A percentile compares a stretch with the other conserved stretches of the same genome.
Conservation (phyloP, 2,797 vertebrate genomes). For the Manis javanica region DNA sequence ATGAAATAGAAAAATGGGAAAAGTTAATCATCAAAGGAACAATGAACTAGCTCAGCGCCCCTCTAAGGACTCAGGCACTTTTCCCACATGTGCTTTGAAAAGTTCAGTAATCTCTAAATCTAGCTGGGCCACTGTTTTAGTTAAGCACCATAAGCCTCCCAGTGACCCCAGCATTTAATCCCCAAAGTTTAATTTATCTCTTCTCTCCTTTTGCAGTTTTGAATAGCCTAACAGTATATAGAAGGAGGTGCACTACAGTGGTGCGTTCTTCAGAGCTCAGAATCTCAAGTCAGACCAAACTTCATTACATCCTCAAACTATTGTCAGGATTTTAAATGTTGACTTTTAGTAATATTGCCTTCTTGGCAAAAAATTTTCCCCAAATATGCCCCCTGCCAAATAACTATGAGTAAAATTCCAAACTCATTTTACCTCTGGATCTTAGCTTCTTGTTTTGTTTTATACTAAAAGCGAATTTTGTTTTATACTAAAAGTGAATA, state of each 20-base stretch:
- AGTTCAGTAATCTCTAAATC: neutral
- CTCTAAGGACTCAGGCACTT: neutral
- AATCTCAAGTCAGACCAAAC: neutral
- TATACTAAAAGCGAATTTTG: neutral
- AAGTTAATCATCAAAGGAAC: conserved; percentile 27
- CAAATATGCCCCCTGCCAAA: neutral
- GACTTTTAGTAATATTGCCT: neutral
- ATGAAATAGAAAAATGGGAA: conserved; percentile 41
- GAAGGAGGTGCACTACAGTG: neutral
- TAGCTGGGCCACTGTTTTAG: neutral
- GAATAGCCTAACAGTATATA: neutral
- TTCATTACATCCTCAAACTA: neutral
- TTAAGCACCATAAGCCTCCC: neutral
- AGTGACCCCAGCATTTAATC: neutral
- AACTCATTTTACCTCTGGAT: neutral
- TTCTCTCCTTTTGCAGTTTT: neutral
- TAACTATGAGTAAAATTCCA: neutral
- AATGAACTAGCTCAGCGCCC: neutral
- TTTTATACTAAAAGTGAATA: neutral
- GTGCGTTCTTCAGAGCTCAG: neutral
- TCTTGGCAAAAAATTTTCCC: neutral
- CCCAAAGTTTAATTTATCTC: neutral
- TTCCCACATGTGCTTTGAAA: neutral
- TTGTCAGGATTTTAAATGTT: neutral
- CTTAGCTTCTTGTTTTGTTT: neutral